Evolutionary conservation across 1,140 invertebrate species (phyloP).

Genomic region (Cyphomyrmex costatus): DNA sequence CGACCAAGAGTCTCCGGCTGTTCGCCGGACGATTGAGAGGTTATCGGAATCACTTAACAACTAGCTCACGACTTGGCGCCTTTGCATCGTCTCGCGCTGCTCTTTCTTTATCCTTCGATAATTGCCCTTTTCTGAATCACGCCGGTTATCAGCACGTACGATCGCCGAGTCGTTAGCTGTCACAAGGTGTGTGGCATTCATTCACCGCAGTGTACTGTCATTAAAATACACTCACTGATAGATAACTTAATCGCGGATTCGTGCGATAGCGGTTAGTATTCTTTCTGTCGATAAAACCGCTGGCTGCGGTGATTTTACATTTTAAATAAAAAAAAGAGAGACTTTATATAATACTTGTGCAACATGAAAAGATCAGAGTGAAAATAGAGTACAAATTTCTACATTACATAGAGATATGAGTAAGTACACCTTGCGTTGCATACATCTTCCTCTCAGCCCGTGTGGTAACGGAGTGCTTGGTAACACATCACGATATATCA

Average conservation of each 20-base stretch:
- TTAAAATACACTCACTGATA: conserved; percentile 77
- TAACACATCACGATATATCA: conserved; percentile 61
- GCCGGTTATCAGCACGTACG: conserved; percentile 73
- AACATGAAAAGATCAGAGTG: neutral
- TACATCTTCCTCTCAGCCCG: conserved; percentile 50
- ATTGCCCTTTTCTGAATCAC: conserved; percentile 82
- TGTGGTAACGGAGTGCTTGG: conserved; percentile 34
- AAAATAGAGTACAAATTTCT: conserved; percentile 8
- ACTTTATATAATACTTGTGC: neutral
- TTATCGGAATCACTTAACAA: conserved; percentile 86
- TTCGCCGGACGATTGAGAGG: conserved; percentile 83
- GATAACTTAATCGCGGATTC: conserved; percentile 76
- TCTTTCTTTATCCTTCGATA: conserved; percentile 76
- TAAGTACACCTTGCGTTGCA: conserved; percentile 38
- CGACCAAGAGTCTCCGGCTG: conserved; percentile 67
- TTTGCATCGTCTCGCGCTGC: conserved; percentile 74
- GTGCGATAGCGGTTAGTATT: conserved; percentile 2
- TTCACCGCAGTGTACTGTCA: conserved; percentile 78
- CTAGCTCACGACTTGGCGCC: conserved; percentile 85
- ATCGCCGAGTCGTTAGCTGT: conserved; percentile 76
- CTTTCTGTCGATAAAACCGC: neutral
- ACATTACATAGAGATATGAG: neutral
- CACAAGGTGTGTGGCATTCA: conserved; percentile 83
- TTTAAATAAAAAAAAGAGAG: neutral
- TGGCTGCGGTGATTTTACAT: neutral